Evolutionary conservation across 2,113 vertebrate genomes (phyloP).

Genomic region (Gnathochromis pfefferi): DNA sequence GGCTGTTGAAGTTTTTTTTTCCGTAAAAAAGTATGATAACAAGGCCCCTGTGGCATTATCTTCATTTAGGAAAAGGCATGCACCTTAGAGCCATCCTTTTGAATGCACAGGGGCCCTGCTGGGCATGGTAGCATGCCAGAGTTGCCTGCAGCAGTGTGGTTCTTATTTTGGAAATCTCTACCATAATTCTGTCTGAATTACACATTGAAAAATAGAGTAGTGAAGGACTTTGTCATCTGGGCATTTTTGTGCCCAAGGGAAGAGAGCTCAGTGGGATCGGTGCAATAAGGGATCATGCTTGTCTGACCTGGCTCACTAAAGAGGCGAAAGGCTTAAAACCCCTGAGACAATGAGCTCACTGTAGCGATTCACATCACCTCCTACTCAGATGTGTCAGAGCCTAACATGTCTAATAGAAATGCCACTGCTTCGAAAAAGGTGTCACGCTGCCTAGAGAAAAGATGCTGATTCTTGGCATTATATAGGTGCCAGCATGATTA

Average conservation of each 20-base stretch:
- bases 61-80: not conserved
- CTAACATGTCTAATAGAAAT: not conserved
- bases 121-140: not conserved
- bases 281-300: slow-evolving; percentile 11
- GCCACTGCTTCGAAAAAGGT: not conserved
- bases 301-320: slow-evolving; percentile 15
- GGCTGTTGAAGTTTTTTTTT: not conserved
- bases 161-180: slow-evolving; percentile 12
- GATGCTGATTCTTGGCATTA: not conserved
- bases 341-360: slow-evolving; percentile 5
- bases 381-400: not conserved
- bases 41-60: not conserved
- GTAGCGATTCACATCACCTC: not conserved
- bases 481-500: not conserved
- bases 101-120: not conserved
- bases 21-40: not conserved
- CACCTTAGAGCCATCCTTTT: not conserved
- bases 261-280: not conserved
- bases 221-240: slow-evolving; percentile 6
- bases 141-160: not conserved
- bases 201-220: not conserved
- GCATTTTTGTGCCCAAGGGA: slow-evolving; percentile 4
- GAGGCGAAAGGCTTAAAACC: slow-evolving; percentile 24
- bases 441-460: not conserved
- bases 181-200: not conserved